Conservation (phyloP, 2,888 invertebrate species). For the Dryobotodes eremita region DNA sequence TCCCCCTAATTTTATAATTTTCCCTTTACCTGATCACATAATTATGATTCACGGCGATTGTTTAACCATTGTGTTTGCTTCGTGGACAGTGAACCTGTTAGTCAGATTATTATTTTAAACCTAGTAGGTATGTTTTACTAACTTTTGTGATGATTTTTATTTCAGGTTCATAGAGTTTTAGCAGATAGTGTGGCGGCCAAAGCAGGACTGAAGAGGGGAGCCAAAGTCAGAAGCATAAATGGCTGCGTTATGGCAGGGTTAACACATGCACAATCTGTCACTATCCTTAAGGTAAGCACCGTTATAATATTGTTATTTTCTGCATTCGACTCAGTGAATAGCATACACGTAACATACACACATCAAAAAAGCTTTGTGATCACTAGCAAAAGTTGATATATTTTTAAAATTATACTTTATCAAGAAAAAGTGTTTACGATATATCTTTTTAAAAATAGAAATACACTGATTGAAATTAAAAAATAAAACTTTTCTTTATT, state of each 20-base stretch:
- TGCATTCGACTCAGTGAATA: not conserved
- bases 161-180: slow-evolving; percentile 96
- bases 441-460: too few relatives aligned
- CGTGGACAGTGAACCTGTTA: not conserved
- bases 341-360: too few relatives aligned
- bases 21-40: not conserved
- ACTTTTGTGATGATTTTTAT: slow-evolving; percentile 15
- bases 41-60: not conserved
- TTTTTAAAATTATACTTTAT: too few relatives aligned
- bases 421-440: too few relatives aligned
- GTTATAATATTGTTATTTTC: slow-evolving; percentile 10
- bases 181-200: slow-evolving; percentile 96
- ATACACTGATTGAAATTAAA: too few relatives aligned
- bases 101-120: not conserved
- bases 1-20: not conserved
- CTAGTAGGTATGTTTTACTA: not conserved
- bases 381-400: too few relatives aligned
- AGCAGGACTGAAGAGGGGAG: slow-evolving; percentile 97
- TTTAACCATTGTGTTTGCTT: slow-evolving; percentile 5
- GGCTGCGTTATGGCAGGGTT: slow-evolving; percentile 95
- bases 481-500: too few relatives aligned
- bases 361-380: too few relatives aligned
- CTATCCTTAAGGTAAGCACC: slow-evolving; percentile 94
- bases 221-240: slow-evolving; percentile 97
- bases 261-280: slow-evolving; percentile 96